These are phyloP conservation scores for Ridgeia piscesae DNA, from an alignment of 1,140 invertebrate species.

Conservation along the genomic window DNA sequence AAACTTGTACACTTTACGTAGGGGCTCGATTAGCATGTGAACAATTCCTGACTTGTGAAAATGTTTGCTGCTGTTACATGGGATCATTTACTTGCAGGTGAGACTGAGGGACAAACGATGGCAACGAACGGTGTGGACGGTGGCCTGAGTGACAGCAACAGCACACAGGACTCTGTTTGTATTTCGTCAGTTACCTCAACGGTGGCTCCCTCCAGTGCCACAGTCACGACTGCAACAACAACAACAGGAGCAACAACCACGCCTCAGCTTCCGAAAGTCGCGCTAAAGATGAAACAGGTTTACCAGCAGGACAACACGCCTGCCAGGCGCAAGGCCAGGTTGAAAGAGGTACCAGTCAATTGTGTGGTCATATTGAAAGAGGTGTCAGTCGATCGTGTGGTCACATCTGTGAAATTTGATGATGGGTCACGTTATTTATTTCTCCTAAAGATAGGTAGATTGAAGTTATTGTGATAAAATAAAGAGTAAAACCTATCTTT, in stretches of 20 bases:
- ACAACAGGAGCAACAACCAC: constrained; percentile 32
- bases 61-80: background rate
- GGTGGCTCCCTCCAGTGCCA: background rate
- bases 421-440: background rate
- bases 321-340: constrained; percentile 59
- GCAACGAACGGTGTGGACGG: background rate
- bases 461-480: too few species aligned
- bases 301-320: constrained; percentile 59
- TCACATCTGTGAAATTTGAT: background rate
- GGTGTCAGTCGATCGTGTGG: constrained; percentile 38
- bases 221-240: constrained; percentile 36
- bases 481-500: too few species aligned
- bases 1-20: too few species aligned
- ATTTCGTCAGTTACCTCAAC: background rate
- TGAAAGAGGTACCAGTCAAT: constrained; percentile 57
- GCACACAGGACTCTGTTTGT: background rate
- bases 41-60: too few species aligned
- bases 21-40: too few species aligned
- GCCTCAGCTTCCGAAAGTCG: background rate
- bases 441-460: background rate
- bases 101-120: background rate
- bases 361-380: constrained; percentile 51
- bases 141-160: background rate
- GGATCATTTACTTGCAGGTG: background rate
- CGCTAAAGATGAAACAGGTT: constrained; percentile 39